A percentile compares a stretch with the other conserved stretches of the same genome.
These are phyloP conservation scores for Cotesia glomerata DNA, from an alignment of 1,140 invertebrate genomes.

Conservation along the genomic window DNA sequence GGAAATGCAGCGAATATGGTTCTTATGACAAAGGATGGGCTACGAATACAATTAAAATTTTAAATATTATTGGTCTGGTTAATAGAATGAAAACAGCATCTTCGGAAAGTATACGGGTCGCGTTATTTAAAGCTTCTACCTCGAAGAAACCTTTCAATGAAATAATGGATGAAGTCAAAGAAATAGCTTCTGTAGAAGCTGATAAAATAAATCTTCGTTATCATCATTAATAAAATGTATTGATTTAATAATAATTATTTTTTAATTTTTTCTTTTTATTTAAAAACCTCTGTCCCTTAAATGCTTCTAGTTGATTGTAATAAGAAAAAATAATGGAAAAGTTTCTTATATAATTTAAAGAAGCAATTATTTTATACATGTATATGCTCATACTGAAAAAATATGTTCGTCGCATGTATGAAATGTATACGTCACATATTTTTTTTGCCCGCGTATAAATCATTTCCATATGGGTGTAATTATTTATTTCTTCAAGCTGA, in stretches of 20 bases:
- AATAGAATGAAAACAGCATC: conserved; percentile 70
- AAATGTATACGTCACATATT: no score
- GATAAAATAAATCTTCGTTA: conserved; percentile 37
- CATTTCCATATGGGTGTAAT: no score
- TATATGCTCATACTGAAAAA: no score
- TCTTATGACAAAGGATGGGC: conserved; percentile 71
- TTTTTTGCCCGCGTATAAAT: no score
- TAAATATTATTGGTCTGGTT: conserved; percentile 69
- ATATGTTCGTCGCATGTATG: no score
- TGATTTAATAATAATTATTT: background rate
- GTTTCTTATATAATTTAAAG: no score
- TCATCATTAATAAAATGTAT: conserved; percentile 34
- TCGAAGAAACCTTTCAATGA: conserved; percentile 41
- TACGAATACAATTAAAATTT: conserved; percentile 72
- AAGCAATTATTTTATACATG: no score
- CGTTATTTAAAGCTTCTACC: conserved; percentile 59
- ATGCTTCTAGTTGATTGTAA: no score
- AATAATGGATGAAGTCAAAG: conserved; percentile 37
- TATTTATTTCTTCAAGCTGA: no score
- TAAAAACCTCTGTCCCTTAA: no score
- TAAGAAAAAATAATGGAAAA: no score
- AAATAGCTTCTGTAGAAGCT: conserved; percentile 38
- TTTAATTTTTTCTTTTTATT: no score
- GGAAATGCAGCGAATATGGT: conserved; percentile 78
- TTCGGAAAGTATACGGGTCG: conserved; percentile 66